Conservation (phyloP, 1,140 invertebrate genomes). For the Meloidogyne exigua region DNA sequence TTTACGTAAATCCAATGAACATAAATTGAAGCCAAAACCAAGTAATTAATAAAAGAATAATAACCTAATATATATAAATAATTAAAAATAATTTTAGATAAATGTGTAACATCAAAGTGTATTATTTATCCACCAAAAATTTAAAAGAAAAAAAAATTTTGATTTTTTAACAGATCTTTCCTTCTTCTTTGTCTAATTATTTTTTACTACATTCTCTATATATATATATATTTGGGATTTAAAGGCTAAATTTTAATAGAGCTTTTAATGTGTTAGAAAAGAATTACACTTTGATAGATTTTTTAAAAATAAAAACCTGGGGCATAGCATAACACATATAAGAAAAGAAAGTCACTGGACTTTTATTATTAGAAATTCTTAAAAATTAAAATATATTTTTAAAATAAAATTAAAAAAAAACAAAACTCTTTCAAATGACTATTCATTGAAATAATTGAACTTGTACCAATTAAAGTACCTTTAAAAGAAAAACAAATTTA, state of each 20-base stretch:
- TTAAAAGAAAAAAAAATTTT: no score
- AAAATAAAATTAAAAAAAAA: constrained; percentile 10
- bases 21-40: constrained; percentile 73
- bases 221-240: no score
- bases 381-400: constrained; percentile 30
- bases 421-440: constrained; percentile 65
- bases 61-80: constrained; percentile 45
- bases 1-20: constrained; percentile 70
- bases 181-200: no score
- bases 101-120: no score
- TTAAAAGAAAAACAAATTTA: no score
- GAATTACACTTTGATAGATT: no score
- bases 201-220: no score
- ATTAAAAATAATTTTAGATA: no score
- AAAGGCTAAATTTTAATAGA: no score
- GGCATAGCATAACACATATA: constrained; percentile 74
- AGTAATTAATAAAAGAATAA: constrained; percentile 71
- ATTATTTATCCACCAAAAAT: no score
- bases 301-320: constrained; percentile 66
- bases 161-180: no score
- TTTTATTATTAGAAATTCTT: constrained; percentile 34
- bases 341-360: constrained; percentile 72
- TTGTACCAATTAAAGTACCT: constrained; percentile 80
- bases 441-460: constrained; percentile 82
- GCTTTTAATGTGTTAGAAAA: no score